Conservation (phyloP, 1,140 invertebrate species). For the Drosophila hydei region DNA sequence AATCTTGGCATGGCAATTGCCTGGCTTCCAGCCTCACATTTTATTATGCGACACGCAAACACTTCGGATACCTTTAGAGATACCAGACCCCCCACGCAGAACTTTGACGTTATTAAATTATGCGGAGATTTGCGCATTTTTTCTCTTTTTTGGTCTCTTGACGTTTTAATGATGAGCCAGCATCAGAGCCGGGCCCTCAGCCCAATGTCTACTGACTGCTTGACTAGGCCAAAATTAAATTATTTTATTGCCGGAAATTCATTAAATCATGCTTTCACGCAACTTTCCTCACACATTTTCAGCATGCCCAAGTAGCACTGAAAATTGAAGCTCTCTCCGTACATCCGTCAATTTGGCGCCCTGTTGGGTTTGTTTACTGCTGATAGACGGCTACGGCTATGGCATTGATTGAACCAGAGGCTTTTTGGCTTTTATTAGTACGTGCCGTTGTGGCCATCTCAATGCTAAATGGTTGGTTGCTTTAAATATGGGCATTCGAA, state of each 20-base stretch:
- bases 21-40: conserved; percentile 41
- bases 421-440: conserved; percentile 53
- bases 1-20: conserved; percentile 31
- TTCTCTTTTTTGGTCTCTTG: conserved; percentile 57
- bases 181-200: conserved; percentile 5
- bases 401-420: conserved; percentile 42
- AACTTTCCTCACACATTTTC: conserved; percentile 61
- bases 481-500: conserved; percentile 42
- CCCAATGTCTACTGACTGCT: conserved; percentile 17
- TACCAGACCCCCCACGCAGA: conserved; percentile 31
- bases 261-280: conserved; percentile 71
- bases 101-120: conserved; percentile 77
- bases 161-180: conserved; percentile 76
- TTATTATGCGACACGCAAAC: conserved; percentile 72
- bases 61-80: conserved; percentile 42
- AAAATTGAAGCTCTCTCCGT: conserved; percentile 36
- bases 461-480: conserved; percentile 39
- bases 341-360: conserved; percentile 35
- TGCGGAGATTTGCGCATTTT: conserved; percentile 73
- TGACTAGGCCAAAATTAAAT: conserved; percentile 69
- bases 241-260: conserved; percentile 80
- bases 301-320: conserved; percentile 54
- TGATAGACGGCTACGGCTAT: conserved; percentile 45
- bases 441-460: conserved; percentile 61
- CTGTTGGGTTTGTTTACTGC: conserved; percentile 22